A percentile compares a stretch with the other conserved stretches of the same genome.
These are phyloP conservation scores for Drosophila suboccidentalis DNA, from an alignment of 2,888 invertebrate genomes.

Conservation along the genomic window DNA sequence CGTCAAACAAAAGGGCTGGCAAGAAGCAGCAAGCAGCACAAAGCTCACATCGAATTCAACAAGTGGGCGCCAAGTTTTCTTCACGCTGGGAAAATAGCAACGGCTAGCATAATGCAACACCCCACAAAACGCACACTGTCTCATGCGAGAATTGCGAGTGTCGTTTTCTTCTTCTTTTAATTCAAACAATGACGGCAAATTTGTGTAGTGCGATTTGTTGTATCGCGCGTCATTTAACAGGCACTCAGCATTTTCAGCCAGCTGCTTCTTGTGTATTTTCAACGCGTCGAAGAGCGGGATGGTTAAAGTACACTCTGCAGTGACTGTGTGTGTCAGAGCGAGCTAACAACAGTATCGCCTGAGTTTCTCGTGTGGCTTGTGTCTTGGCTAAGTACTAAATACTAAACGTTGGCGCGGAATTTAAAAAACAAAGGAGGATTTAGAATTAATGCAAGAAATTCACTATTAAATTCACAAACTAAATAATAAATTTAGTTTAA, in stretches of 20 bases:
- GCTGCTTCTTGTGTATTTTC: conserved; percentile 41
- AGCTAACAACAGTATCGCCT: background rate
- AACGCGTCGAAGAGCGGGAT: conserved; percentile 30
- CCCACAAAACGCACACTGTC: conserved; percentile 29
- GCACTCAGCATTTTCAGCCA: conserved; percentile 66
- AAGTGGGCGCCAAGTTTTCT: conserved; percentile 62
- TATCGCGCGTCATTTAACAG: conserved; percentile 85
- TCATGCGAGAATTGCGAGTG: conserved; percentile 31
- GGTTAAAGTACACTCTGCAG: background rate
- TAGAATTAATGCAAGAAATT: too few species aligned
- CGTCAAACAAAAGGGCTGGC: conserved; percentile 35
- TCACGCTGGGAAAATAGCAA: conserved; percentile 54
- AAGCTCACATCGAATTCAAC: conserved; percentile 37
- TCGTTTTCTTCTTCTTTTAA: conserved; percentile 43
- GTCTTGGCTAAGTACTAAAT: conserved; percentile 19
- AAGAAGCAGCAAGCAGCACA: conserved; percentile 25
- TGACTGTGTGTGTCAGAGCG: conserved; percentile 11
- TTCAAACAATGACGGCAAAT: conserved; percentile 53
- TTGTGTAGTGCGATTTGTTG: conserved; percentile 79
- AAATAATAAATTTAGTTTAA: too few species aligned
- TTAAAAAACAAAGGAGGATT: background rate
- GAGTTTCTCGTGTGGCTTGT: conserved; percentile 9
- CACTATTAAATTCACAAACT: background rate
- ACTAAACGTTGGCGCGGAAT: too few species aligned
- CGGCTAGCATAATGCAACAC: conserved; percentile 63